phyloP scores from a whole-genome alignment of 2,113 vertebrate genomes.

The Heloderma charlesbogerti region DNA sequence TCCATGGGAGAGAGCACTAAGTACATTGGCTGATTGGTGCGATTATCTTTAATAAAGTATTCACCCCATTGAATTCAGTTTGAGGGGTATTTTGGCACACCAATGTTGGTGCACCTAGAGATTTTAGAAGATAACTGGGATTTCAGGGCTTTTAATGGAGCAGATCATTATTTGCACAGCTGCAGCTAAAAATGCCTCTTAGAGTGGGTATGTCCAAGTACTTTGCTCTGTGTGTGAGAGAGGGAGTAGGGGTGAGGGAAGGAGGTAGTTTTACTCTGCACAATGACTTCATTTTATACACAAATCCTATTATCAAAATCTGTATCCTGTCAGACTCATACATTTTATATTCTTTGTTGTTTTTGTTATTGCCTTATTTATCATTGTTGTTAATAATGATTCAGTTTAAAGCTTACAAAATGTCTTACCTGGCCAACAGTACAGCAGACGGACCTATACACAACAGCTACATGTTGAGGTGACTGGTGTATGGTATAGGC shows the following conservation, averaged over 20 bases:
- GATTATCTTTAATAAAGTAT: not conserved
- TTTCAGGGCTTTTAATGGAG: not conserved
- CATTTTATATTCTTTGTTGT: not conserved
- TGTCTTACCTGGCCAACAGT: not conserved
- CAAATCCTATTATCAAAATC: not conserved
- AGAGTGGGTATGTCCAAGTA: not conserved
- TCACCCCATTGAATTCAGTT: not conserved
- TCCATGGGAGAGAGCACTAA: not conserved
- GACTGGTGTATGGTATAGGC: constrained; percentile 57
- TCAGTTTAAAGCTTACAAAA: not conserved
- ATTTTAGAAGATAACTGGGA: not conserved
- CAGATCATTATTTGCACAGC: constrained; percentile 13
- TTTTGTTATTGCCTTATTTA: not conserved
- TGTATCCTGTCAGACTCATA: not conserved
- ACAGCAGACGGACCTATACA: not conserved
- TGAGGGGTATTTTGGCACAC: not conserved
- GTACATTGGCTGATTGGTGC: not conserved
- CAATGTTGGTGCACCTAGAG: not conserved
- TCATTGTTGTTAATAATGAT: not conserved
- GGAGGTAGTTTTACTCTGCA: not conserved
- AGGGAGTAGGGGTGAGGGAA: not conserved
- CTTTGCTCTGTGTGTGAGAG: not conserved
- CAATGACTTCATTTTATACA: not conserved
- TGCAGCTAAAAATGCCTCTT: not conserved
- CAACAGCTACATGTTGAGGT: not conserved